Evolutionary conservation across 2,888 invertebrate species (phyloP).

Genomic region (Melipona beecheii): DNA sequence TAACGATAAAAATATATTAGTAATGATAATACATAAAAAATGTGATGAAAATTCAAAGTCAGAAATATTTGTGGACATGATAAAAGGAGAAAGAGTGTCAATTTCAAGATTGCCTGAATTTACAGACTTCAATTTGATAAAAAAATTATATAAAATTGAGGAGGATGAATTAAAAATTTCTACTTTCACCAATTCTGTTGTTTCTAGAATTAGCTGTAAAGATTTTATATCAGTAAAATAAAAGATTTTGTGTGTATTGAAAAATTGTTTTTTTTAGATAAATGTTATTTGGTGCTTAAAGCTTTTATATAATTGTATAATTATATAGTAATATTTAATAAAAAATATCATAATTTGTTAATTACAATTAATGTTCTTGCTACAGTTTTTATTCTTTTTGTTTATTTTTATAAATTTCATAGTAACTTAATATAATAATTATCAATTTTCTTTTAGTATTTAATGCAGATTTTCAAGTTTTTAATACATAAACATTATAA

Average conservation of each 20-base stretch:
- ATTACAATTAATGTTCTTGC: constrained; percentile 21
- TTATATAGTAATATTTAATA: constrained; percentile 6
- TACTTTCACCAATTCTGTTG: constrained; percentile 86
- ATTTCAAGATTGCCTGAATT: constrained; percentile 85
- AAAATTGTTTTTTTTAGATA: not conserved
- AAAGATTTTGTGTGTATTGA: not conserved
- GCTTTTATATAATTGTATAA: constrained; percentile 4
- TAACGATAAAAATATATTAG: constrained; percentile 84
- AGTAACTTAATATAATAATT: constrained; percentile 20
- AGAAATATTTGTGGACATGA: constrained; percentile 83
- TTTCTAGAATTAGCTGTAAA: constrained; percentile 89
- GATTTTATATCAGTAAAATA: constrained; percentile 84
- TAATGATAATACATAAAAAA: constrained; percentile 83
- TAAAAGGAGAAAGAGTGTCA: constrained; percentile 86
- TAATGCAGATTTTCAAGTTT: constrained; percentile 1
- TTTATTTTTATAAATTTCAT: constrained; percentile 17
- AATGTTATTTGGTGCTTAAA: not conserved
- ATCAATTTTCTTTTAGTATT: constrained; percentile 16
- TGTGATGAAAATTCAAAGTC: constrained; percentile 71
- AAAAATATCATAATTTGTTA: not conserved
- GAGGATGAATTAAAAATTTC: constrained; percentile 84
- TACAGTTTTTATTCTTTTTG: not conserved
- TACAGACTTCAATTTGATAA: constrained; percentile 85
- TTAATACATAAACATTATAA: constrained; percentile 13
- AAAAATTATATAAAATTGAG: constrained; percentile 87